phyloP scores from a whole-genome alignment of 1,140 invertebrate genomes.

The Drosophila parvula region DNA sequence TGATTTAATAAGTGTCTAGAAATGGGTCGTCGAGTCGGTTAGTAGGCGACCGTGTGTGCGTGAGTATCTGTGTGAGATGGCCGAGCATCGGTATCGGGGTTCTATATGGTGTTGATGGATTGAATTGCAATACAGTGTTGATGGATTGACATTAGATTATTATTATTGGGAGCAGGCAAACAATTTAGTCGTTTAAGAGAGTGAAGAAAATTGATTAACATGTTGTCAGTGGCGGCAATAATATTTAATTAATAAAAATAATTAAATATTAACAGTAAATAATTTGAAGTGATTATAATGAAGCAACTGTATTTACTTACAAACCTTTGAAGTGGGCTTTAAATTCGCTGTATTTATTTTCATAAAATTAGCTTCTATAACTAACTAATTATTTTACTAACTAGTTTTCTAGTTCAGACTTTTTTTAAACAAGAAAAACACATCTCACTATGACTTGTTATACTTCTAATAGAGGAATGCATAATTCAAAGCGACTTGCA shows the following conservation, averaged over 20 bases:
- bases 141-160: conserved; percentile 52
- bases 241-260: background rate
- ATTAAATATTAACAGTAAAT: background rate
- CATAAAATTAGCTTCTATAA: background rate
- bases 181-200: conserved; percentile 28
- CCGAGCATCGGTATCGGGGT: conserved; percentile 23
- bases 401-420: background rate
- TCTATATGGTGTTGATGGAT: conserved; percentile 47
- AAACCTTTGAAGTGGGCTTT: no score
- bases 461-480: background rate
- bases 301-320: background rate
- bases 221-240: background rate
- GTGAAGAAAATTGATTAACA: conserved; percentile 39
- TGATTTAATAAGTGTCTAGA: conserved; percentile 55
- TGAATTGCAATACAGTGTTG: conserved; percentile 41
- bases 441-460: background rate
- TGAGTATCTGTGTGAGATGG: conserved; percentile 12
- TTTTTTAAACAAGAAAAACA: background rate
- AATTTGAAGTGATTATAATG: background rate
- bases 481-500: background rate
- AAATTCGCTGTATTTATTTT: no score
- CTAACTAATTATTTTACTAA: background rate
- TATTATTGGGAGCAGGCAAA: conserved; percentile 42
- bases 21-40: conserved; percentile 49
- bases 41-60: conserved; percentile 8